Base-by-base conservation (phyloP, 2,797 vertebrate species). In the Botia kubotai region DNA sequence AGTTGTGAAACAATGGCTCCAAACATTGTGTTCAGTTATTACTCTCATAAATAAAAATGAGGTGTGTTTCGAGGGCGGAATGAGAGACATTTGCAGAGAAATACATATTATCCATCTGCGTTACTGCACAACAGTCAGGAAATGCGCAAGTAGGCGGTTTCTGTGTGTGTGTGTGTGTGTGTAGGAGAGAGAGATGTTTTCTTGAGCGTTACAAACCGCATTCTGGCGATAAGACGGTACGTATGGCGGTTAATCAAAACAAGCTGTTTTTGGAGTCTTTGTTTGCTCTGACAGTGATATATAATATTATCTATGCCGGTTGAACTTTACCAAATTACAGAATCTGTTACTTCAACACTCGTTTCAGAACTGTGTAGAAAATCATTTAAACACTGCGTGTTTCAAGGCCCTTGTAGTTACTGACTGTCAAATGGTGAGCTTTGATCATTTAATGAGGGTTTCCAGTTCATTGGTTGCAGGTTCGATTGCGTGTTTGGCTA, bases 1-100 rank as follows among this genome's bases (percentile, higher is more conserved):
- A 71, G 14, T 72, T 50, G 57, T 65, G 29, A 43, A 65, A 72
- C 77, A 72, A 79, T 65, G 65, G 68, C 29, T 53, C 14, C 69
- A 53, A 53, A 79, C 57, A 53, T 72, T 72, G 29, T 72, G 77
- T 53, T 52, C 68, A 46, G 68, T 63, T 72, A 79, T 72, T 79
- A 63, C 69, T 72, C 29, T 11, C 58, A 55, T 79, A 79, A 79
- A 79, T 79, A 72, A 79, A 53, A 33, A 7, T 3, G 29, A 79
- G 21, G 19, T 72, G 68, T 63, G 33, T 39, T 79, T 79, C 72
- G 71, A 53, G 17, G 21, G 67, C 26, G 16, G 43, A 70, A 43
- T 62, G 12, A 62, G 67, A 14, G 14, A 63, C 26, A 39, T 65
- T 79, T 72, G 58, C 29, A 53, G 55, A 71, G 39, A 78, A 52